Evolutionary conservation across 1,140 invertebrate species (phyloP).

Genomic region (Drosophila funebris): DNA sequence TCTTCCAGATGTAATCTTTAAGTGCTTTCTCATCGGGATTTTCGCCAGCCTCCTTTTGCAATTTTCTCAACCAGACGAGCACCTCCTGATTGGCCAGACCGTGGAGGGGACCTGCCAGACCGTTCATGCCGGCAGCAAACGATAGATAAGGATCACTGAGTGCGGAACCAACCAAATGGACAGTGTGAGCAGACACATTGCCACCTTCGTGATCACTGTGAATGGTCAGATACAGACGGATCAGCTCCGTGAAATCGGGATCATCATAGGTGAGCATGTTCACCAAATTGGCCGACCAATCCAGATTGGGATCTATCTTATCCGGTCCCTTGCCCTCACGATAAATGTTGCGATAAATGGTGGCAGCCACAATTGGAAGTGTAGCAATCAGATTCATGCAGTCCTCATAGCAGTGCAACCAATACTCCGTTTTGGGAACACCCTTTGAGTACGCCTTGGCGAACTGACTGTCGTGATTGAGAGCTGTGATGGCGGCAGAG

Average conservation of each 20-base stretch:
- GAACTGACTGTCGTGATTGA: constrained; percentile 96
- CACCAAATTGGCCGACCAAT: constrained; percentile 97
- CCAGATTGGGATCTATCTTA: constrained; percentile 92
- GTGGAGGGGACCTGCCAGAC: constrained; percentile 96
- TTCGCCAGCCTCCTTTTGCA: constrained; percentile 91
- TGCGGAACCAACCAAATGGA: constrained; percentile 96
- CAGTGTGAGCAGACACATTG: constrained; percentile 97
- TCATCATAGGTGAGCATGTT: constrained; percentile 95
- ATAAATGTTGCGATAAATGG: constrained; percentile 95
- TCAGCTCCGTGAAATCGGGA: constrained; percentile 92
- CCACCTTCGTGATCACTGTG: constrained; percentile 98
- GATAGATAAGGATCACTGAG: constrained; percentile 96
- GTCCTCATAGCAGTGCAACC: constrained; percentile 94
- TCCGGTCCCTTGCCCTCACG: constrained; percentile 91
- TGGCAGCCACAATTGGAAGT: constrained; percentile 94
- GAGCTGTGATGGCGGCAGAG: constrained; percentile 93
- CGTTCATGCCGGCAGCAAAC: constrained; percentile 96
- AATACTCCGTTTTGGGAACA: constrained; percentile 49
- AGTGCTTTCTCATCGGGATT: constrained; percentile 93
- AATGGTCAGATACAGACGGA: constrained; percentile 97
- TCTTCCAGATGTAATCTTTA: constrained; percentile 96
- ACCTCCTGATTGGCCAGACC: constrained; percentile 98
- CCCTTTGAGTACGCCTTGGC: constrained; percentile 91
- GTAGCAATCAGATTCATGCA: constrained; percentile 97
- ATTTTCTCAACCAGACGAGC: constrained; percentile 91